Percentiles rank a stretch among this genome's conserved stretches.
Conservation (phyloP, 1,140 invertebrate species). For the Mya arenaria region DNA sequence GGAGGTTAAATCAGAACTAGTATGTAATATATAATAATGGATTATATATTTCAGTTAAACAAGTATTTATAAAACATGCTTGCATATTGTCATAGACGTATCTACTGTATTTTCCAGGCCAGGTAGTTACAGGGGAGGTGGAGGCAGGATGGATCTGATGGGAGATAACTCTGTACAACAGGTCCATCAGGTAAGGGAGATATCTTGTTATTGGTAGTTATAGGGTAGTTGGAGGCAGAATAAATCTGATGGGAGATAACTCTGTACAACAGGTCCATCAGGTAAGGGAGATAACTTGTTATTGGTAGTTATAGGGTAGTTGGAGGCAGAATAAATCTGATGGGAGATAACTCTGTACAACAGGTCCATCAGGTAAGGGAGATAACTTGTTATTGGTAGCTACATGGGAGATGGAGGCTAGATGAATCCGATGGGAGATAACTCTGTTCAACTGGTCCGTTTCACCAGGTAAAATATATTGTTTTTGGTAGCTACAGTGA, state of each 20-base stretch:
- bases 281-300: not conserved
- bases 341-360: not conserved
- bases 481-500: conserved; percentile 3
- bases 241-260: not conserved
- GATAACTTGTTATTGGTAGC: not conserved
- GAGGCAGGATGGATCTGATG: not conserved
- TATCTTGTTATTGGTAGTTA: not conserved
- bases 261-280: conserved; percentile 10
- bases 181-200: conserved; percentile 15
- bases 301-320: conserved; percentile 10
- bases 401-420: conserved; percentile 14
- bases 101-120: not conserved
- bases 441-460: conserved; percentile 4
- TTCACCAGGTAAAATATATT: not conserved
- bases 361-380: conserved; percentile 18
- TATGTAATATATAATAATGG: too few relatives aligned
- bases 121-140: conserved; percentile 15
- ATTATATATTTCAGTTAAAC: too few relatives aligned
- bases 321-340: not conserved
- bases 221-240: conserved; percentile 4
- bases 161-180: not conserved
- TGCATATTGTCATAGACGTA: too few relatives aligned
- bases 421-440: not conserved
- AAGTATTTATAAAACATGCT: too few relatives aligned
- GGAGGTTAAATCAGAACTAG: too few relatives aligned